These are phyloP conservation scores for Myioborus miniatus DNA, from an alignment of 2,797 vertebrate genomes.

Conservation along the genomic window DNA sequence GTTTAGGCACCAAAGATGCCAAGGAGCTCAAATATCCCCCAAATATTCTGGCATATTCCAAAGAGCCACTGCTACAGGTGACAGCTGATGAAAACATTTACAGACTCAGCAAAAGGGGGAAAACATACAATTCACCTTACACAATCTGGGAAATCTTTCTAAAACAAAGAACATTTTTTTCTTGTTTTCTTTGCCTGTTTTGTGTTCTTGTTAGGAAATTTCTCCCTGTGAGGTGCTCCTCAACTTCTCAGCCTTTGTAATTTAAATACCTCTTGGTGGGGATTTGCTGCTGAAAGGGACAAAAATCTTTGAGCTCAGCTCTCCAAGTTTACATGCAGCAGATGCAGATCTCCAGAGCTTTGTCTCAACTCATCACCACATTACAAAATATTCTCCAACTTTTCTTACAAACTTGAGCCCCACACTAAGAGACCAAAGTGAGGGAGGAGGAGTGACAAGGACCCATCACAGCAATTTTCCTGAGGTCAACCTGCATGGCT, in stretches of 20 bases:
- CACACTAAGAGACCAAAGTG: neutral
- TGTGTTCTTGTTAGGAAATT: neutral
- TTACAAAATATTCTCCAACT: neutral
- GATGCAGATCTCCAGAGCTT: neutral
- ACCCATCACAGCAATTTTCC: neutral
- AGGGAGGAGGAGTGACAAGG: neutral
- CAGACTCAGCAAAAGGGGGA: neutral
- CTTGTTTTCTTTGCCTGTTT: neutral
- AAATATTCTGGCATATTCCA: neutral
- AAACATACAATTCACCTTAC: neutral
- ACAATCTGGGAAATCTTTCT: neutral
- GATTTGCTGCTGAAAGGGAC: neutral
- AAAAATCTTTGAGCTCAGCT: neutral
- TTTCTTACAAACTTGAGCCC: neutral
- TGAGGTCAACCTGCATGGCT: constrained; percentile 10
- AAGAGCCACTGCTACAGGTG: neutral
- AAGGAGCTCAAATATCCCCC: neutral
- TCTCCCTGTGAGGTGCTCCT: neutral
- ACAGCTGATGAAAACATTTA: neutral
- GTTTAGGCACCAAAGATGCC: neutral
- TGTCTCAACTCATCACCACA: neutral
- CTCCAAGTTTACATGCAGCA: neutral
- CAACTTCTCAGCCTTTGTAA: neutral
- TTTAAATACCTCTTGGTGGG: neutral
- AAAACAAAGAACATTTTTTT: neutral